phyloP scores from a whole-genome alignment of 1,140 invertebrate genomes.

The Arctopsyche grandis region DNA sequence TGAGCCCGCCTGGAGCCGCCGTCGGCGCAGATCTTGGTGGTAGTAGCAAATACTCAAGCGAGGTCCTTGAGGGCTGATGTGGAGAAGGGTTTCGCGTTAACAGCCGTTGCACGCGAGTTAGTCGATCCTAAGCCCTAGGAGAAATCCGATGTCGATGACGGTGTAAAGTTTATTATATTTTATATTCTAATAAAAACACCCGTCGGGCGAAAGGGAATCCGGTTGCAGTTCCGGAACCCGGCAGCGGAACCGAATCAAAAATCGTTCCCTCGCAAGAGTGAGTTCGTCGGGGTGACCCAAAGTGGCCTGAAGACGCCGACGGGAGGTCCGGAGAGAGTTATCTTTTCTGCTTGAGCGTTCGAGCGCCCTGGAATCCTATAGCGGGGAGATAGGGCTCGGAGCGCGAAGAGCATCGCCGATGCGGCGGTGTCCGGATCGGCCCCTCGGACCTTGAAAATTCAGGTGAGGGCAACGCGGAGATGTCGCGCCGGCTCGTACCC shows the following conservation, averaged over 20 bases:
- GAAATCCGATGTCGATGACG: constrained; percentile 69
- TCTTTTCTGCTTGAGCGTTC: constrained; percentile 81
- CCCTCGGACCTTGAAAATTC: constrained; percentile 81
- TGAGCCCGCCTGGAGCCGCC: constrained; percentile 81
- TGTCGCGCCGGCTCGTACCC: too few relatives aligned
- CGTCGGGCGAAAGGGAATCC: constrained; percentile 75
- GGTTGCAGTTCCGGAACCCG: constrained; percentile 79
- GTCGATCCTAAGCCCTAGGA: constrained; percentile 84
- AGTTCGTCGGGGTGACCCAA: constrained; percentile 63
- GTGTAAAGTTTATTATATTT: too few relatives aligned
- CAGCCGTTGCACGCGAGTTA: constrained; percentile 90
- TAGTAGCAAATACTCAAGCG: constrained; percentile 89
- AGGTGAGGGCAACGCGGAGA: constrained; percentile 75
- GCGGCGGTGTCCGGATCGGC: constrained; percentile 74
- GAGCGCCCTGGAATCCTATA: constrained; percentile 71
- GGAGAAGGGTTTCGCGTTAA: constrained; percentile 92
- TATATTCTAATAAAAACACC: constrained; percentile 58
- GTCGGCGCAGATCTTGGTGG: constrained; percentile 87
- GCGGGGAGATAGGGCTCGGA: constrained; percentile 76
- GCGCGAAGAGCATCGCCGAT: constrained; percentile 78
- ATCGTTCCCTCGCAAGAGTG: constrained; percentile 68
- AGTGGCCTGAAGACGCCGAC: constrained; percentile 74
- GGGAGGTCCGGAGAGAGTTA: constrained; percentile 80
- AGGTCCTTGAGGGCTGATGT: constrained; percentile 87
- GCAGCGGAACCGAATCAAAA: constrained; percentile 74